Conservation (phyloP, 2,113 vertebrate genomes). For the Atherinomorus stipes region DNA sequence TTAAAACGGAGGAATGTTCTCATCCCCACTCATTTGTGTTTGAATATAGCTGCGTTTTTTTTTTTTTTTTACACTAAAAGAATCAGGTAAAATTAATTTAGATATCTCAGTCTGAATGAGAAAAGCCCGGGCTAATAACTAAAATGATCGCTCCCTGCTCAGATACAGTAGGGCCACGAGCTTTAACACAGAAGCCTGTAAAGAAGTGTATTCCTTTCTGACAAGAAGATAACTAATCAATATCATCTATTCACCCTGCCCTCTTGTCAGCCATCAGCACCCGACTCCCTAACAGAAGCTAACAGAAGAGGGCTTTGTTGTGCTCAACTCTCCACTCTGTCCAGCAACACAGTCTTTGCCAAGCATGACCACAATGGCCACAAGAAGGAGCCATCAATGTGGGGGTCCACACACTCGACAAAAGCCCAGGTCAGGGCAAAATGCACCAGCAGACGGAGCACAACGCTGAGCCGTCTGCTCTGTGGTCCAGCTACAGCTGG, state of each 20-base stretch:
- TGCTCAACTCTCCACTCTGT: constrained; percentile 32
- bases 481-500: constrained; percentile 77
- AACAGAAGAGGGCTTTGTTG: constrained; percentile 77
- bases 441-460: constrained; percentile 70
- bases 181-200: constrained; percentile 13
- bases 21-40: constrained; percentile 13
- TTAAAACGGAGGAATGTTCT: constrained; percentile 16
- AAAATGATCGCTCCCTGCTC: constrained; percentile 5
- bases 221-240: constrained; percentile 56
- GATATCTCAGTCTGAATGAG: not conserved
- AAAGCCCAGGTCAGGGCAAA: constrained; percentile 73
- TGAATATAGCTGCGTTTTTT: not conserved
- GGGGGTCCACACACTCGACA: constrained; percentile 55
- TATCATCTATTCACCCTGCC: constrained; percentile 51
- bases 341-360: constrained; percentile 56
- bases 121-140: not conserved
- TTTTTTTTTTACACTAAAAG: not conserved
- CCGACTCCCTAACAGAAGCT: constrained; percentile 22
- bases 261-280: constrained; percentile 47
- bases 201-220: constrained; percentile 26
- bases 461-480: constrained; percentile 65
- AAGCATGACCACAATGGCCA: constrained; percentile 68
- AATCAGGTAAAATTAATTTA: not conserved
- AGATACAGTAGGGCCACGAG: constrained; percentile 16
- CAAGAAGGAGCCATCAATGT: constrained; percentile 65